Evolutionary conservation across 2,888 invertebrate genomes (phyloP).

Genomic region (Pyrgus malvae): DNA sequence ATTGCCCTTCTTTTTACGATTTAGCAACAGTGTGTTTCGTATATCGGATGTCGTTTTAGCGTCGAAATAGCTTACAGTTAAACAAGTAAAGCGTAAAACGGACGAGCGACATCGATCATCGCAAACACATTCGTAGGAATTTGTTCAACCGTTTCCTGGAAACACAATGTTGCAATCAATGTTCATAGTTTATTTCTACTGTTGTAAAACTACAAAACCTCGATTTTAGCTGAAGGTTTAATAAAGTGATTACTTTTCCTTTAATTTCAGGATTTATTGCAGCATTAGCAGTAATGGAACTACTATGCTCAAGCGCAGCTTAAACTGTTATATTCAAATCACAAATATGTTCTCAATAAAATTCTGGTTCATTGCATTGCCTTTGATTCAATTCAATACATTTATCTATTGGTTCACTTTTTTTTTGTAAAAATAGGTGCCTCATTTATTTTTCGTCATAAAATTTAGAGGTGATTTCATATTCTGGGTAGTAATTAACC

Average conservation of each 20-base stretch:
- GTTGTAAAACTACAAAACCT: slow-evolving; percentile 17
- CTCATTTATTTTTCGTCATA: too few relatives aligned
- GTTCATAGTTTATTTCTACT: slow-evolving; percentile 19
- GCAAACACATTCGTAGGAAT: neutral
- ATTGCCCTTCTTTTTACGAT: slow-evolving; percentile 2
- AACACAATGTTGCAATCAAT: slow-evolving; percentile 22
- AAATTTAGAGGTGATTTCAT: too few relatives aligned
- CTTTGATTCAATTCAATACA: too few relatives aligned
- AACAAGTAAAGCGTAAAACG: slow-evolving; percentile 1
- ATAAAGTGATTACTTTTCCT: slow-evolving; percentile 11
- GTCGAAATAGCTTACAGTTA: slow-evolving; percentile 9
- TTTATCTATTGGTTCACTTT: too few relatives aligned
- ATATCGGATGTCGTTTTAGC: slow-evolving; percentile 18
- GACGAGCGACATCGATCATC: slow-evolving; percentile 23
- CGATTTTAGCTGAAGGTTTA: slow-evolving; percentile 9
- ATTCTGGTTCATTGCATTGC: too few relatives aligned
- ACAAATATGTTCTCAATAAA: too few relatives aligned
- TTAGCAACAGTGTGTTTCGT: slow-evolving; percentile 8
- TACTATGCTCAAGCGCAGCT: too few relatives aligned
- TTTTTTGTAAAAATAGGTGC: too few relatives aligned
- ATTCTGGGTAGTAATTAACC: too few relatives aligned
- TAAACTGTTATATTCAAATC: too few relatives aligned
- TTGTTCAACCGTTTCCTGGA: slow-evolving; percentile 4
- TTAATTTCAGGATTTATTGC: neutral
- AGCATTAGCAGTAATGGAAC: too few relatives aligned